Evolutionary conservation across 2,888 invertebrate species (phyloP).

Genomic region (Bhutanitis thaidina): DNA sequence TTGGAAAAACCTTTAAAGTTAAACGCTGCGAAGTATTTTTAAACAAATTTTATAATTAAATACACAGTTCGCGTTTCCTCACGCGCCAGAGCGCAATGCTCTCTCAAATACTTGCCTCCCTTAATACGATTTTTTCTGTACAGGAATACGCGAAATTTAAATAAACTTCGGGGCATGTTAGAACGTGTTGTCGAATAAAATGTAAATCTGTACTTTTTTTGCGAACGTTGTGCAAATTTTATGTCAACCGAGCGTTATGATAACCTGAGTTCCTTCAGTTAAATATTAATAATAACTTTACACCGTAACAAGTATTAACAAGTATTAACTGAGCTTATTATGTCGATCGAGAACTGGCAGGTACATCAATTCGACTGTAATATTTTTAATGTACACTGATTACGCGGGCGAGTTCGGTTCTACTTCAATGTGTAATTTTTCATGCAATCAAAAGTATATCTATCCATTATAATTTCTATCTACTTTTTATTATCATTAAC

Average conservation of each 20-base stretch:
- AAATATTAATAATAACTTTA: too few species aligned
- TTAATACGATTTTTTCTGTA: conserved; percentile 42
- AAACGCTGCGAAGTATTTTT: conserved; percentile 29
- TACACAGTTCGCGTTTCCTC: conserved; percentile 25
- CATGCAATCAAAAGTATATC: too few species aligned
- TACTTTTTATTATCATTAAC: too few species aligned
- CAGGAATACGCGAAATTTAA: conserved; percentile 29
- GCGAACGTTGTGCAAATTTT: background rate
- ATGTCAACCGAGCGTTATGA: background rate
- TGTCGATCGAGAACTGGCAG: too few species aligned
- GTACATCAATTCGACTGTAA: too few species aligned
- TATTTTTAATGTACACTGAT: too few species aligned
- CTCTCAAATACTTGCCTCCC: conserved; percentile 32
- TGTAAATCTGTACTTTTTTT: background rate
- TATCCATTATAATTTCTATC: too few species aligned
- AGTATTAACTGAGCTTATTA: too few species aligned
- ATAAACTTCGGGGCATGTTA: conserved; percentile 30
- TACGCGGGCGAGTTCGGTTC: too few species aligned
- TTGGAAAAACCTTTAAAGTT: conserved; percentile 21
- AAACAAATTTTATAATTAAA: conserved; percentile 34
- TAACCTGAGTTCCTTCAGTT: too few species aligned
- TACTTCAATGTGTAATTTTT: too few species aligned
- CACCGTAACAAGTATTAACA: too few species aligned
- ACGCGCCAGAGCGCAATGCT: conserved; percentile 23
- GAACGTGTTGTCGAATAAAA: conserved; percentile 21